A percentile compares a stretch with the other conserved stretches of the same genome.
Evolutionary conservation across 1,140 invertebrate genomes (phyloP).

Genomic region (Pseudomyrmex cubaensis): DNA sequence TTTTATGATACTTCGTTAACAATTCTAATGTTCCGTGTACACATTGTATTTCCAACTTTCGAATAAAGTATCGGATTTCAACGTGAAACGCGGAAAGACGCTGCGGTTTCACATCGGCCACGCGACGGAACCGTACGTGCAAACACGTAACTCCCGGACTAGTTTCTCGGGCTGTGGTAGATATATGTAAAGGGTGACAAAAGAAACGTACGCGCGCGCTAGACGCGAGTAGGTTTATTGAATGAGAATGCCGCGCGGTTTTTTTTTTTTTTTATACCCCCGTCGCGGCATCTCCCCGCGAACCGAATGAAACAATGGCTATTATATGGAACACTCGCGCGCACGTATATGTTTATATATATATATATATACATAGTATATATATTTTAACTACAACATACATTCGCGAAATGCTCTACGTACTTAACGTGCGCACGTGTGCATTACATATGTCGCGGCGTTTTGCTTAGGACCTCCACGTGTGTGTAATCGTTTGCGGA

Average conservation of each 20-base stretch:
- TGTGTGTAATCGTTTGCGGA: neutral
- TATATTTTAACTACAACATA: neutral
- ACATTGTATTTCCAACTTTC: too few relatives aligned
- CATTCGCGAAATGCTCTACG: constrained; percentile 45
- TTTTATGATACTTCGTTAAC: too few relatives aligned
- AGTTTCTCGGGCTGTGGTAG: neutral
- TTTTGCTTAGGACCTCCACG: constrained; percentile 24
- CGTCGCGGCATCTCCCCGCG: constrained; percentile 66
- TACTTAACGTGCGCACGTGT: neutral
- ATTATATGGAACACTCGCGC: constrained; percentile 73
- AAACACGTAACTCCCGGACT: neutral
- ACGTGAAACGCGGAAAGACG: too few relatives aligned
- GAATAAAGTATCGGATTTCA: too few relatives aligned
- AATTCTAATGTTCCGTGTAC: too few relatives aligned
- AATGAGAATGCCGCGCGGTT: constrained; percentile 75
- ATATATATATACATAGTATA: too few relatives aligned
- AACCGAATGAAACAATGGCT: constrained; percentile 76
- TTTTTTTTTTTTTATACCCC: constrained; percentile 63
- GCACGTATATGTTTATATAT: neutral
- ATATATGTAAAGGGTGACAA: constrained; percentile 25
- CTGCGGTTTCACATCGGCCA: too few relatives aligned
- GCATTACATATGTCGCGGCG: constrained; percentile 47
- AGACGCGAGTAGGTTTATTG: constrained; percentile 64
- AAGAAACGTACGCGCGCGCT: constrained; percentile 30
- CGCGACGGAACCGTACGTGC: too few relatives aligned